A percentile compares a stretch with the other conserved stretches of the same genome.
phyloP scores from a whole-genome alignment of 2,797 vertebrate species.

The Selene dorsalis region DNA sequence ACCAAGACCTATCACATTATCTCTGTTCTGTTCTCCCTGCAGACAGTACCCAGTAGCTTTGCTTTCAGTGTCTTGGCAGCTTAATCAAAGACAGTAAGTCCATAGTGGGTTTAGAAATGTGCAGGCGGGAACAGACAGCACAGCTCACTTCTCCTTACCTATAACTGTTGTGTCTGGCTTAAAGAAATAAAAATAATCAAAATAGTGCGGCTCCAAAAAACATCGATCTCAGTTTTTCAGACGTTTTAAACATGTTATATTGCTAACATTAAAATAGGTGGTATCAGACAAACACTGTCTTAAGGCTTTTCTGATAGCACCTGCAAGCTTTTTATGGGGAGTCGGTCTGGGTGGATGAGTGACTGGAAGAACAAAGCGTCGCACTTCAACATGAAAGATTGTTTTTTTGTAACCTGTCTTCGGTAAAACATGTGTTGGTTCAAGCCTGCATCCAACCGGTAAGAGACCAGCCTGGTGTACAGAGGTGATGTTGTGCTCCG shows the following conservation, averaged over 20 bases:
- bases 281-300: background rate
- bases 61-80: conserved; percentile 68
- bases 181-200: conserved; percentile 35
- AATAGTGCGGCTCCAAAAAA: conserved; percentile 23
- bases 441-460: background rate
- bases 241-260: background rate
- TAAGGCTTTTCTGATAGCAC: background rate
- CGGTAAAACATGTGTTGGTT: background rate
- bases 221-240: too few species aligned
- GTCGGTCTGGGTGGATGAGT: background rate
- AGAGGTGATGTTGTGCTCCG: background rate
- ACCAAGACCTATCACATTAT: conserved; percentile 48
- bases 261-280: too few species aligned
- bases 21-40: conserved; percentile 50
- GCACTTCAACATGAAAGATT: background rate
- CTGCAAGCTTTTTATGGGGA: background rate
- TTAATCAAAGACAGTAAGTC: conserved; percentile 71
- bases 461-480: background rate
- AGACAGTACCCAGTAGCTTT: conserved; percentile 62
- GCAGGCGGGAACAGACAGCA: conserved; percentile 59
- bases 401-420: background rate
- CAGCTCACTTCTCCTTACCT: conserved; percentile 26
- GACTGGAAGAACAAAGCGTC: conserved; percentile 12
- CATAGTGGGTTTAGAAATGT: conserved; percentile 56
- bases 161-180: conserved; percentile 45